Percentiles rank a stretch among this genome's conserved stretches.
Conservation (phyloP, 2,888 invertebrate species). For the Drosophila quinaria region DNA sequence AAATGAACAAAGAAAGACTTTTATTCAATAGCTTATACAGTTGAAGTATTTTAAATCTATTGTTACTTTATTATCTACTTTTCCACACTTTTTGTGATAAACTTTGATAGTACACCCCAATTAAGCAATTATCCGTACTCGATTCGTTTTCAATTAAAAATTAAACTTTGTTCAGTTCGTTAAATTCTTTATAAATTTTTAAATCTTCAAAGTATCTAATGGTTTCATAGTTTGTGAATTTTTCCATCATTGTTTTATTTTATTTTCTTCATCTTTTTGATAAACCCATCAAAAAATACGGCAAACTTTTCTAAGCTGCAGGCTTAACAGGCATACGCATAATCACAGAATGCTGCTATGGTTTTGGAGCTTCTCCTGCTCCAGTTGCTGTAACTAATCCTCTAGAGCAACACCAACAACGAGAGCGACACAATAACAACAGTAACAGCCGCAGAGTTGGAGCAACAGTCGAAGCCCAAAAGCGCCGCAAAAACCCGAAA, state of each 20-base stretch:
- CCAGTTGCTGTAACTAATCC: constrained; percentile 46
- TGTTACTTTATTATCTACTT: neutral
- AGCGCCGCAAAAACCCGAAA: constrained; percentile 62
- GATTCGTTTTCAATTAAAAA: constrained; percentile 7
- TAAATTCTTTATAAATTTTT: neutral
- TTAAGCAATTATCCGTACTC: neutral
- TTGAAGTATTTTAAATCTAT: neutral
- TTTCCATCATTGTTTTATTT: constrained; percentile 11
- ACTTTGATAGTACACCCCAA: neutral
- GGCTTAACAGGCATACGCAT: constrained; percentile 62
- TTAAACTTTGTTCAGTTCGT: neutral
- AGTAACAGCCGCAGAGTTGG: constrained; percentile 9
- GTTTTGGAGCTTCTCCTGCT: constrained; percentile 1
- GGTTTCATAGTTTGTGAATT: constrained; percentile 16
- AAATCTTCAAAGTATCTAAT: neutral
- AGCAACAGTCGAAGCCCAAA: constrained; percentile 26
- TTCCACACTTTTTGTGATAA: neutral
- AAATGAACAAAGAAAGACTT: neutral
- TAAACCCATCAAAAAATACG: constrained; percentile 58
- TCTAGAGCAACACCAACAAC: constrained; percentile 10
- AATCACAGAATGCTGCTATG: constrained; percentile 45
- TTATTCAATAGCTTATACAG: neutral
- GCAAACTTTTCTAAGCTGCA: constrained; percentile 60
- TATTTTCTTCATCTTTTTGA: constrained; percentile 19
- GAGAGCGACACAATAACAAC: constrained; percentile 21